These are phyloP conservation scores for Alviniconcha strummeri DNA, from an alignment of 2,888 invertebrate genomes.

Conservation along the genomic window DNA sequence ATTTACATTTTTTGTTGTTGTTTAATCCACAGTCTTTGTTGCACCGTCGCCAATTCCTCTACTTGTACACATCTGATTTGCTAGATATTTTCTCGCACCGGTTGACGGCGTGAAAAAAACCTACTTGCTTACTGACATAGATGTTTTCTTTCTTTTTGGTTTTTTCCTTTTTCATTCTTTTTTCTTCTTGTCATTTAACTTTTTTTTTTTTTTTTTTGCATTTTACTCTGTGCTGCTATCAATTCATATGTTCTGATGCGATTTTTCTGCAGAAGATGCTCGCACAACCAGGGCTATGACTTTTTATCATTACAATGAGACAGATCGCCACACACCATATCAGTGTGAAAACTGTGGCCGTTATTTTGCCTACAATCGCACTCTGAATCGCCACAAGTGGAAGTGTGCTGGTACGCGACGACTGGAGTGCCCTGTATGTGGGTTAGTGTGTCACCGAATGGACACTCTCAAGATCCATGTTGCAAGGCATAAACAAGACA, in stretches of 20 bases:
- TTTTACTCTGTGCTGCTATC: no score
- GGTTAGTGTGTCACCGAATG: constrained; percentile 25
- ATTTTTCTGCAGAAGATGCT: constrained; percentile 12
- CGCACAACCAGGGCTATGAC: neutral
- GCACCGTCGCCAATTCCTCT: no score
- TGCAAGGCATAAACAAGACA: neutral
- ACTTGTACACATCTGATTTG: no score
- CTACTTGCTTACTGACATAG: no score
- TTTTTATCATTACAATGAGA: constrained; percentile 9
- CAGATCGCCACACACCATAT: constrained; percentile 16
- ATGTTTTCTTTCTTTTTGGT: no score
- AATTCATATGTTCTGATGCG: neutral
- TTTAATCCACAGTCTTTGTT: no score
- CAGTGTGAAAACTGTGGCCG: constrained; percentile 32
- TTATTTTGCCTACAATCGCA: constrained; percentile 36
- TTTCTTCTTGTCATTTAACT: no score
- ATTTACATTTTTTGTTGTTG: no score
- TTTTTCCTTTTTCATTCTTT: no score
- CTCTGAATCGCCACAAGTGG: constrained; percentile 39
- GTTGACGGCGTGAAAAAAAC: no score
- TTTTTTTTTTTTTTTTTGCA: no score
- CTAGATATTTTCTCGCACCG: no score
- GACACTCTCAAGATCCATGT: constrained; percentile 22
- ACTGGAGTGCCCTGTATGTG: constrained; percentile 29
- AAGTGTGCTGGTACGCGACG: constrained; percentile 36